Evolutionary conservation across 37 sponge, comb jelly and placozoan genomes (phyloP).

Genomic region (Hexactinellida sp.): DNA sequence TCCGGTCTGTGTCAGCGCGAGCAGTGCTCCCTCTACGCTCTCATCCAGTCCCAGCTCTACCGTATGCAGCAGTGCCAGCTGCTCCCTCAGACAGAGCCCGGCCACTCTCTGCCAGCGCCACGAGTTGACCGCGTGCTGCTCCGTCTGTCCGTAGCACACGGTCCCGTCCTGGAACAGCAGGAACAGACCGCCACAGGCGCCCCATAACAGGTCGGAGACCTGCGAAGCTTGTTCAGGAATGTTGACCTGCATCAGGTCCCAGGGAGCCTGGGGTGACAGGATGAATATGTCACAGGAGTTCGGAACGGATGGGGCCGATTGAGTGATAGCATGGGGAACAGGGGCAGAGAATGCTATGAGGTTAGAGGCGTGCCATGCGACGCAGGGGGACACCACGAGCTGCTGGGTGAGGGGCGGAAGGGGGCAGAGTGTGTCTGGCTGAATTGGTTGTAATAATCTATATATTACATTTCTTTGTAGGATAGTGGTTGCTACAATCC

Average conservation of each 20-base stretch:
- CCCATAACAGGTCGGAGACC: neutral
- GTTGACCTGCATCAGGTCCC: neutral
- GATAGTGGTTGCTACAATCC: neutral
- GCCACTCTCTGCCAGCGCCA: neutral
- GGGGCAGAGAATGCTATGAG: neutral
- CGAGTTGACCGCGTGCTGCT: neutral
- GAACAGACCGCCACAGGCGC: neutral
- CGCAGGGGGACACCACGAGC: neutral
- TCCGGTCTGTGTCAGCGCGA: neutral
- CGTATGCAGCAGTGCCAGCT: neutral
- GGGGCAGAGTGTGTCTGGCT: neutral
- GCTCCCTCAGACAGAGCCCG: neutral
- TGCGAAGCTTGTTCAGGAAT: neutral
- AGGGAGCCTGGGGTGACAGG: neutral
- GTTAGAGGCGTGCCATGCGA: neutral
- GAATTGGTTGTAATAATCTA: constrained; percentile 2
- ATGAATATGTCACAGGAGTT: neutral
- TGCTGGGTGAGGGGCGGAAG: neutral
- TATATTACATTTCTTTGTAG: constrained; percentile 1
- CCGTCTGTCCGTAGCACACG: neutral
- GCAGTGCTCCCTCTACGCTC: neutral
- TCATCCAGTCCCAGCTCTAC: neutral
- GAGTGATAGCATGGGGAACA: neutral
- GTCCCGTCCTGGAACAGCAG: neutral
- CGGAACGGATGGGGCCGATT: neutral